Evolutionary conservation across 2,797 vertebrate genomes (phyloP).

Genomic region (Rhabdophis nuchalis): DNA sequence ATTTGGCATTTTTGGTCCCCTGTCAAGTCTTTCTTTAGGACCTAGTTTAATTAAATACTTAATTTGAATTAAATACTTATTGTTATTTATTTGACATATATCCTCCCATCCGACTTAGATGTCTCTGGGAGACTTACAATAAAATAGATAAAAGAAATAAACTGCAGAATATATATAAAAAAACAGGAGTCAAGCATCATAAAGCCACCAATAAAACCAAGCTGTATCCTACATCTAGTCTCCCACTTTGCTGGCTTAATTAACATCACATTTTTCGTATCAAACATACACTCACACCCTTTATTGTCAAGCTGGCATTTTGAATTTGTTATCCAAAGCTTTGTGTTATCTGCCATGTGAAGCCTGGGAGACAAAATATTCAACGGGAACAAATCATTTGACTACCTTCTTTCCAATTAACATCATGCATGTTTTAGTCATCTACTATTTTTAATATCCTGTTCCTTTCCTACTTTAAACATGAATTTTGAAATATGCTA

Average conservation of each 20-base stretch:
- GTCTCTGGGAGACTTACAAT: neutral
- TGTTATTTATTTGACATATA: neutral
- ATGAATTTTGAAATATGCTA: neutral
- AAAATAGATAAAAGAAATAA: neutral
- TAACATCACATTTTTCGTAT: neutral
- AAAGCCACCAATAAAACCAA: neutral
- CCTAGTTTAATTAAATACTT: neutral
- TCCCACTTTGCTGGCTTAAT: neutral
- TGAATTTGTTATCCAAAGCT: neutral
- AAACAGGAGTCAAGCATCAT: neutral
- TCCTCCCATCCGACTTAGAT: neutral
- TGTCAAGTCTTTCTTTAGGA: neutral
- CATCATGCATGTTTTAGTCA: neutral
- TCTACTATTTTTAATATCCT: neutral
- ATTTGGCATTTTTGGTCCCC: neutral
- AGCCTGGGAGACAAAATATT: neutral
- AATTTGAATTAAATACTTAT: neutral
- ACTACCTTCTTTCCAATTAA: neutral
- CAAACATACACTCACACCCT: neutral
- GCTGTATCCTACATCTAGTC: neutral
- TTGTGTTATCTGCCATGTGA: neutral
- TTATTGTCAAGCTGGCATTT: neutral
- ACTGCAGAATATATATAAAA: neutral
- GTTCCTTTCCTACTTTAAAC: neutral
- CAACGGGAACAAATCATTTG: neutral